phyloP scores from a whole-genome alignment of 2,113 vertebrate species.

The Coptodon bakossiorum region DNA sequence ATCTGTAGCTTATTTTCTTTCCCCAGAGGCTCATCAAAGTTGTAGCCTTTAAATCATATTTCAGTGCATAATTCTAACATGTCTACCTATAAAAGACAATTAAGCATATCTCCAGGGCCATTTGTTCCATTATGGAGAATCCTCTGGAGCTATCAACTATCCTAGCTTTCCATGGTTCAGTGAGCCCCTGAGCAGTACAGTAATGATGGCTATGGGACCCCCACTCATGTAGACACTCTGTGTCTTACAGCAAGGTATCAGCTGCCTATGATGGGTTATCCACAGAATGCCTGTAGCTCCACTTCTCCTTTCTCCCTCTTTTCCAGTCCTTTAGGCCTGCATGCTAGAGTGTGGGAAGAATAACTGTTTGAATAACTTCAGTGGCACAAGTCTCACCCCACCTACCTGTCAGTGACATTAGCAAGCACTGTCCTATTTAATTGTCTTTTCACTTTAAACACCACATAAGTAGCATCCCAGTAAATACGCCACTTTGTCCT shows the following conservation, averaged over 20 bases:
- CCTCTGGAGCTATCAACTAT: background rate
- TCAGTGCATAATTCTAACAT: background rate
- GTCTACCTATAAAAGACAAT: background rate
- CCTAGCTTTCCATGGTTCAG: slow-evolving; percentile 22
- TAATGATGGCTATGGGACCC: slow-evolving; percentile 16
- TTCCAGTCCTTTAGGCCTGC: background rate
- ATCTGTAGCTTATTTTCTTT: background rate
- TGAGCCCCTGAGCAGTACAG: slow-evolving; percentile 18
- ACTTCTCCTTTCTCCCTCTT: slow-evolving; percentile 28
- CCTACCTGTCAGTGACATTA: background rate
- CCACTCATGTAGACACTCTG: slow-evolving; percentile 6
- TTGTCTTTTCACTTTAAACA: background rate
- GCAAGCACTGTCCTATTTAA: background rate
- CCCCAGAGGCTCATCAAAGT: background rate
- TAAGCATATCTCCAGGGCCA: slow-evolving; percentile 7
- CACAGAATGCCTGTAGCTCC: slow-evolving; percentile 27
- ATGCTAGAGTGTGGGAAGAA: background rate
- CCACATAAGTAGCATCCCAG: background rate
- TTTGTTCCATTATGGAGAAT: slow-evolving; percentile 1
- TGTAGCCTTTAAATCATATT: background rate
- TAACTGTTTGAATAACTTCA: background rate
- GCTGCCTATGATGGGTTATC: slow-evolving; percentile 46
- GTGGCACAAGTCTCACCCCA: background rate
- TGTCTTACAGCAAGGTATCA: slow-evolving; percentile 34
- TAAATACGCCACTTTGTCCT: background rate